Evolutionary conservation across 2,888 invertebrate genomes (phyloP), one percentile per base, ranked within the genome.

Genomic region (Cremastobaeus sp.): DNA sequence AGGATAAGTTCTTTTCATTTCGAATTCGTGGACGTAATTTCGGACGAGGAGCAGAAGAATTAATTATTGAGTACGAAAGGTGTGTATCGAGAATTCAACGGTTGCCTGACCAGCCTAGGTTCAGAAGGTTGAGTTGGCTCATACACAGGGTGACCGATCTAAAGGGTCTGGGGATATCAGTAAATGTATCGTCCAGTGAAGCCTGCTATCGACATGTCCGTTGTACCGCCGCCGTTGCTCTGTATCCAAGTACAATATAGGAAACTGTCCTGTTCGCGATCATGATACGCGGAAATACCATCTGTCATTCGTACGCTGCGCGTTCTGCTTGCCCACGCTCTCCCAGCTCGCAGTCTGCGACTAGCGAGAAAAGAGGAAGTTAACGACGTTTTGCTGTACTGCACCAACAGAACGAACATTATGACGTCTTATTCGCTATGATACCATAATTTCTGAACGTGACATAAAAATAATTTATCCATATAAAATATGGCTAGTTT

Each of bases 201-300:
- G 85, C 81, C 86, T 87, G 87, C 83, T 87, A 86, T 87, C 86
- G 87, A 87, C 87, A 86, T 86, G 84, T 85, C 85, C 84, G 84
- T 82, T 83, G 84, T 84, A 77, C 54, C n/a, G 28, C 48, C 52
- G 52, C 52, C 47, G 47, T 12, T 34, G 60, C 62, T 60, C 52
- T 80, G 79, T 48, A 41, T 52, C 82, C 78, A 81, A 78, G 79
- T 76, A 80, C 80, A 77, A 81, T 83, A 83, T 81, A 82, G 82
- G 80, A 81, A 81, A 82, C 80, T 81, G 80, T 81, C 79, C 82
- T 82, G 78, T 81, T 79, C 77, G 82, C 82, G 84, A 85, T 84
- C 84, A 81, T 80, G 83, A 84, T 85, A 84, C 83, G 83, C 82
- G 81, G 82, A 84, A 85, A 84, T 85, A 83, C 85, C 85, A 85